These are phyloP conservation scores for Zeuzera pyrina DNA, from an alignment of 2,888 invertebrate genomes.

Conservation along the genomic window DNA sequence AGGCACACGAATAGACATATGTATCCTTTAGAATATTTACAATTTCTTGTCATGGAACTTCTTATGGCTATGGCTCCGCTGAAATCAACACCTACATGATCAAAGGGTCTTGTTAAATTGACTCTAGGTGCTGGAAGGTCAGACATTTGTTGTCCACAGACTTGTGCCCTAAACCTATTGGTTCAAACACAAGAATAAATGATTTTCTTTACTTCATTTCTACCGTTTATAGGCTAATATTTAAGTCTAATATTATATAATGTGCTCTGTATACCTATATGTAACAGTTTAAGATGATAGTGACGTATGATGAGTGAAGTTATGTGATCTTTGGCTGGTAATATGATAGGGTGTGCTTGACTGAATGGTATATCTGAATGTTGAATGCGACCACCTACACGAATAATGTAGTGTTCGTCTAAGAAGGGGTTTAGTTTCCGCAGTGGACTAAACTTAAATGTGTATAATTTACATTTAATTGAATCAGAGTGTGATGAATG, in stretches of 20 bases:
- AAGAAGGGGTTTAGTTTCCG: slow-evolving; percentile 1
- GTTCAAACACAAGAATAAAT: slow-evolving; percentile 3
- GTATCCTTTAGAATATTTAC: slow-evolving; percentile 5
- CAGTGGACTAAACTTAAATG: neutral
- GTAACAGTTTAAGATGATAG: slow-evolving; percentile 5
- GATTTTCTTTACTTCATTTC: slow-evolving; percentile 5
- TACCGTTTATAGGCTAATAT: slow-evolving; percentile 6
- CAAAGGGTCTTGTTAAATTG: slow-evolving; percentile 7
- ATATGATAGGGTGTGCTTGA: slow-evolving; percentile 9
- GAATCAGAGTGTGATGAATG: too few species aligned
- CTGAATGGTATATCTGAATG: slow-evolving; percentile 9
- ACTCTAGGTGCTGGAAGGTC: slow-evolving; percentile 8
- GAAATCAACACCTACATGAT: slow-evolving; percentile 11
- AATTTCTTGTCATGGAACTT: slow-evolving; percentile 6
- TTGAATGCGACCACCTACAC: slow-evolving; percentile 10
- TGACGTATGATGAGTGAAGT: slow-evolving; percentile 7
- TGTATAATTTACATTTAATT: too few species aligned
- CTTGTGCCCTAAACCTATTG: slow-evolving; percentile 6
- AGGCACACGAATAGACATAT: slow-evolving; percentile 8
- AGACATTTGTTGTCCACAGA: slow-evolving; percentile 12
- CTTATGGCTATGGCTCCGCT: slow-evolving; percentile 10
- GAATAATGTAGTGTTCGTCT: slow-evolving; percentile 4
- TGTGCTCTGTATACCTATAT: slow-evolving; percentile 9
- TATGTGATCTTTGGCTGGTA: slow-evolving; percentile 9
- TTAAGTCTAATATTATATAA: slow-evolving; percentile 4